Conservation (phyloP, 2,888 invertebrate species). For the Esperia sulphurella region DNA sequence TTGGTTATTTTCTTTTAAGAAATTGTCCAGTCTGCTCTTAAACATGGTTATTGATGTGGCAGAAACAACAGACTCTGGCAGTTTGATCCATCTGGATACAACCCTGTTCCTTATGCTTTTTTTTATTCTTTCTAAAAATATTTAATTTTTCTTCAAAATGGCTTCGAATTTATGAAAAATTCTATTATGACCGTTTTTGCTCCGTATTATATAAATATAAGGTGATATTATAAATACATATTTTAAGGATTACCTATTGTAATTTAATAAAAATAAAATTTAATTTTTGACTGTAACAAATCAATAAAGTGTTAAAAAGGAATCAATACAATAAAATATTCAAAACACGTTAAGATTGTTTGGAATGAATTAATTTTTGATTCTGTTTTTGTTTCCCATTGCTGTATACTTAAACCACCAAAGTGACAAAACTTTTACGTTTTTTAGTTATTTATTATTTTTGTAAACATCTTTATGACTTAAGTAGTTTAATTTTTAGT, state of each 20-base stretch:
- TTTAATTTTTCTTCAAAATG: no score
- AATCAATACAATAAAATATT: background rate
- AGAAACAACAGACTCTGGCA: no score
- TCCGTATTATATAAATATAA: background rate
- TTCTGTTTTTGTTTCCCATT: background rate
- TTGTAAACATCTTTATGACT: slow-evolving; percentile 19
- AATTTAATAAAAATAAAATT: background rate
- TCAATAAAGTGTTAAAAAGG: background rate
- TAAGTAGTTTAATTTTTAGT: slow-evolving; percentile 21
- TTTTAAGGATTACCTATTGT: background rate
- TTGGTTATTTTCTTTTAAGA: no score
- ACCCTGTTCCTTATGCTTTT: no score
- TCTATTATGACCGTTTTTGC: no score
- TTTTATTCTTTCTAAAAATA: no score
- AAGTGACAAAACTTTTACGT: slow-evolving; percentile 18
- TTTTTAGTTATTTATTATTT: slow-evolving; percentile 18
- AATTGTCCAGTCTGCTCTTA: no score
- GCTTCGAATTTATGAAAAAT: no score
- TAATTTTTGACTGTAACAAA: background rate
- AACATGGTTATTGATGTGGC: no score
- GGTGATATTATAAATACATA: background rate
- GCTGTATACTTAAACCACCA: slow-evolving; percentile 18
- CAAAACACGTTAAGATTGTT: no score
- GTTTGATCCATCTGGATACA: no score
- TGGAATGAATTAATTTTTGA: background rate